Conservation (phyloP, 2,113 vertebrate species). For the Poecile atricapillus region DNA sequence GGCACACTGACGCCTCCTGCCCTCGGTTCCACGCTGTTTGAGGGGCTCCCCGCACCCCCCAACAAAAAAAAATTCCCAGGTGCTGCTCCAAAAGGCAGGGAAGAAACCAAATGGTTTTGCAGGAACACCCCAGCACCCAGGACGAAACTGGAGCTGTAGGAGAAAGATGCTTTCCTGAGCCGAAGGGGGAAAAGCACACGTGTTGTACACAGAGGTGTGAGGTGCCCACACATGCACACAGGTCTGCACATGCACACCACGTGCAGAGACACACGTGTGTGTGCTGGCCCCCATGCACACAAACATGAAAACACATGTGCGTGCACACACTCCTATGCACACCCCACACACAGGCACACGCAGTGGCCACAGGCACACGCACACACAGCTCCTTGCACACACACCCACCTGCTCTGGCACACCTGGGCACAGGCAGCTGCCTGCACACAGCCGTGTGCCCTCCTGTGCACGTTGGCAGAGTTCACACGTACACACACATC, state of each 20-base stretch:
- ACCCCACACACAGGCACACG: accelerated
- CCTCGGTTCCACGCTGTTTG: neutral
- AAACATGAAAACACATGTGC: neutral
- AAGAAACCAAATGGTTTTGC: neutral
- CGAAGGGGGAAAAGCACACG: neutral
- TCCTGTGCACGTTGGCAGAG: neutral
- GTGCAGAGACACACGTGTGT: accelerated
- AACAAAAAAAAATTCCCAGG: too few relatives aligned
- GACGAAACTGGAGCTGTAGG: neutral
- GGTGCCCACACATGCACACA: neutral
- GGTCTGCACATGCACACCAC: neutral
- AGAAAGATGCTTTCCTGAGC: neutral
- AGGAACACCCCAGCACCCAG: too few relatives aligned
- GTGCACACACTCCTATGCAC: neutral
- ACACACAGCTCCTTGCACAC: accelerated
- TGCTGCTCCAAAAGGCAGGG: neutral
- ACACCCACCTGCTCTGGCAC: neutral
- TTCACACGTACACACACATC: neutral
- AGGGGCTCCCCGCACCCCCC: neutral
- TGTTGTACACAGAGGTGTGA: neutral
- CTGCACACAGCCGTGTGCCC: neutral
- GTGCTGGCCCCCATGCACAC: neutral
- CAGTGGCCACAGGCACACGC: accelerated
- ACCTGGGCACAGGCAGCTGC: neutral
- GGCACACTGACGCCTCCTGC: neutral